Base-by-base conservation (phyloP, 64 coral and sea anemone genomes). In the Porites australiensis region DNA sequence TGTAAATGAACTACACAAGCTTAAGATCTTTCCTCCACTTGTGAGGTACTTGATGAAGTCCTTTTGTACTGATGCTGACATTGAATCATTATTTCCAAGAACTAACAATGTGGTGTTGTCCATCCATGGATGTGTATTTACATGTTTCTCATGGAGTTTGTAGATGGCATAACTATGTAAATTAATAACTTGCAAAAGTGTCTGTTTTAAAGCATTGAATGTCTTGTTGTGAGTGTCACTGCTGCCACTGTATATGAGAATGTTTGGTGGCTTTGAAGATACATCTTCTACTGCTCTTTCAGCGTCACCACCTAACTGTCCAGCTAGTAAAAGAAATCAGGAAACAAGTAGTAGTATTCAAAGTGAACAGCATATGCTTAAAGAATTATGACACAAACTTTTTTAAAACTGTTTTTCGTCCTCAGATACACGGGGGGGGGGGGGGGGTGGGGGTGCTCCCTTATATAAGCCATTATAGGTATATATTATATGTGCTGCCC, bases 91-190 rank as follows among this genome's bases (percentile, higher is more conserved):
- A 20, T 66, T 55, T 21, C 68, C 58, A n/a, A 95, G 21, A 45
- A 95, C 50, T 61, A 95, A 76, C 15, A 95, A 61, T 7, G 62
- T 76, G 54, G 94, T 90, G 64, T 95, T 95, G 18, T 95, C 88
- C 21, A 76, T 67, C 94, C 94, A 95, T 79, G 94, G 89, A 44
- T 91, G 75, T 22, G 66, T 44, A 22, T 64, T 23, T 10, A 95
- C 46, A 18, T 91, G 65, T 7, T 88, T 21, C 27, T 95, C 81
- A 65, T 95, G 27, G 47, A 95, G 64, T 79, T 14, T 50, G 77
- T 95, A 95, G 15, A 95, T 82, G 7, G 86, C 82, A 65, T 95
- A 95, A 20, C 83, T 95, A 81, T 95, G 80, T 18, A 85, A n/a
- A 79, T 88, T 86, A 11, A 95, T 23, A 88, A 79, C 74, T 68